A percentile compares a stretch with the other conserved stretches of the same genome.
Evolutionary conservation across 2,113 vertebrate genomes (phyloP).

Genomic region (Sylvietta virens): DNA sequence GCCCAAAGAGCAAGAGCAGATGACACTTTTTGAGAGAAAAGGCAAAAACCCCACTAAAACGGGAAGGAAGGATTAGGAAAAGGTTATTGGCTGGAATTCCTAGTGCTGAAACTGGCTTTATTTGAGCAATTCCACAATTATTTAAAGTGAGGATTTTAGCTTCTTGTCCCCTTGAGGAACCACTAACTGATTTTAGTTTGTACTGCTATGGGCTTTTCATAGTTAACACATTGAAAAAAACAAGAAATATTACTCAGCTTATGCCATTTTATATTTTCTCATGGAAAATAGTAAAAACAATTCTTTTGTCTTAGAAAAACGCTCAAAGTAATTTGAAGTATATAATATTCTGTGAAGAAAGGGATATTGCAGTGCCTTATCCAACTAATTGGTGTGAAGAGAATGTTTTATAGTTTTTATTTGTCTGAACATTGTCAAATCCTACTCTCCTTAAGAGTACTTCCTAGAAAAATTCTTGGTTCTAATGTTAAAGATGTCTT

Average conservation of each 20-base stretch:
- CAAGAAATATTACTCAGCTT: neutral
- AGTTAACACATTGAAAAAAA: neutral
- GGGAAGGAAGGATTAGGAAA: neutral
- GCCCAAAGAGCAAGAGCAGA: neutral
- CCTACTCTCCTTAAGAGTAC: neutral
- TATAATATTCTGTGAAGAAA: neutral
- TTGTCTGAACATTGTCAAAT: neutral
- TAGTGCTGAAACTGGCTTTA: neutral
- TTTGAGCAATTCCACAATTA: neutral
- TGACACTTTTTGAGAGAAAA: neutral
- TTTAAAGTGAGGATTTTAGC: neutral
- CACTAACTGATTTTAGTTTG: neutral
- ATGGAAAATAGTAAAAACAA: neutral
- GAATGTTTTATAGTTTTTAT: neutral
- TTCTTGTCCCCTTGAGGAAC: neutral
- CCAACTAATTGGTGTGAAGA: neutral
- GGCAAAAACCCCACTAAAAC: neutral
- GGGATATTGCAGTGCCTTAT: neutral
- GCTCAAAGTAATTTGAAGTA: neutral
- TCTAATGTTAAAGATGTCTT: neutral
- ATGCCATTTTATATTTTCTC: neutral
- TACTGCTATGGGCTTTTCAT: neutral
- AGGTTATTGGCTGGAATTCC: neutral
- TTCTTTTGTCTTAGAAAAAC: neutral
- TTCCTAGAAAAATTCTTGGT: neutral